These are phyloP conservation scores for Achlya flavicornis DNA, from an alignment of 2,888 invertebrate species.

Conservation along the genomic window DNA sequence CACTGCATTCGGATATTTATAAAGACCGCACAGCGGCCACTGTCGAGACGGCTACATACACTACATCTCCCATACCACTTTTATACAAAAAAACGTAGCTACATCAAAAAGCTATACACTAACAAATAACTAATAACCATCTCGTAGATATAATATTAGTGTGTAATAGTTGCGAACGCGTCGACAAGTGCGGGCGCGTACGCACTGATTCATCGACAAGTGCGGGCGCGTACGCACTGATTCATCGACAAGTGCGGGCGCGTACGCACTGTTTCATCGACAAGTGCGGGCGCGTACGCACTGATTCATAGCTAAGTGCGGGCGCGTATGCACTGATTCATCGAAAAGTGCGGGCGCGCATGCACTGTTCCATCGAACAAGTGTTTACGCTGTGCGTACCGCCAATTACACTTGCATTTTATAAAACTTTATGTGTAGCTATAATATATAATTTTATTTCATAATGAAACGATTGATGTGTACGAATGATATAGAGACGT, in stretches of 20 bases:
- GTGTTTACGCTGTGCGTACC: conserved; percentile 15
- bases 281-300: conserved; percentile 21
- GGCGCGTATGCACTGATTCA: conserved; percentile 18
- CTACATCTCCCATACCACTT: conserved; percentile 38
- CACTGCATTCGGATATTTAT: conserved; percentile 28
- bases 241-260: neutral
- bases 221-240: conserved; percentile 20
- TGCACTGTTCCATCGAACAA: too few species aligned
- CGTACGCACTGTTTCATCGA: conserved; percentile 18
- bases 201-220: conserved; percentile 15
- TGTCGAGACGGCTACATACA: conserved; percentile 20
- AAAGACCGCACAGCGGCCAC: conserved; percentile 45
- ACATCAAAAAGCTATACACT: conserved; percentile 72
- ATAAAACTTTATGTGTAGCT: conserved; percentile 55
- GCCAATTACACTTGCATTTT: conserved; percentile 40
- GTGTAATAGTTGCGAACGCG: conserved; percentile 20
- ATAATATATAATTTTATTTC: conserved; percentile 51
- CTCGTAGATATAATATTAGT: conserved; percentile 30
- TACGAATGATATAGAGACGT: conserved; percentile 71
- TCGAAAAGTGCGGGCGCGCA: conserved; percentile 22
- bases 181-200: conserved; percentile 12
- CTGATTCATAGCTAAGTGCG: too few species aligned
- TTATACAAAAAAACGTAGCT: conserved; percentile 64
- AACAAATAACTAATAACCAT: conserved; percentile 70
- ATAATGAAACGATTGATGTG: conserved; percentile 75